Evolutionary conservation across 2,888 invertebrate species (phyloP).

Genomic region (Acanthosepion pharaonis): DNA sequence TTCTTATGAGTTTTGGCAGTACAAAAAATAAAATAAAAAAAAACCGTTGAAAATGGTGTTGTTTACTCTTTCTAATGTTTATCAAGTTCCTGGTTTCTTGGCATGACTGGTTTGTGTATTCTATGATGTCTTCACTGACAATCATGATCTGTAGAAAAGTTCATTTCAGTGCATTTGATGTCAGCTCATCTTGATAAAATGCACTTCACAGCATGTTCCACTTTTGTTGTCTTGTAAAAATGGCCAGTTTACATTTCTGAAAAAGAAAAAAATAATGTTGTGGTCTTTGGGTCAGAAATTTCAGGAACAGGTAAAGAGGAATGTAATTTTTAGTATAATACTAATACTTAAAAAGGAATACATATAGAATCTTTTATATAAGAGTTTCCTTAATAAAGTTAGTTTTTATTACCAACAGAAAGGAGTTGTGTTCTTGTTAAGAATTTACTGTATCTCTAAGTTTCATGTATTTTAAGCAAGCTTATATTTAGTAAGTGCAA

Average conservation of each 20-base stretch:
- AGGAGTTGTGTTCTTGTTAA: too few relatives aligned
- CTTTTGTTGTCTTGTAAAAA: background rate
- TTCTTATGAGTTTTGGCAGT: background rate
- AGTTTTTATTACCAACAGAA: too few relatives aligned
- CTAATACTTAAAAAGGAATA: too few relatives aligned
- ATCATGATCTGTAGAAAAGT: background rate
- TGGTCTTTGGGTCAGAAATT: background rate
- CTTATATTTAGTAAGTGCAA: too few relatives aligned
- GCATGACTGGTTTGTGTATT: background rate
- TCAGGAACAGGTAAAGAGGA: background rate
- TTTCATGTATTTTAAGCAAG: too few relatives aligned
- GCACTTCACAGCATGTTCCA: background rate
- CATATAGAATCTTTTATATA: too few relatives aligned
- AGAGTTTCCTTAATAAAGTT: too few relatives aligned
- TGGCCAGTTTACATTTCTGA: background rate
- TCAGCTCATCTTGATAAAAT: background rate
- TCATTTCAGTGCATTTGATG: background rate
- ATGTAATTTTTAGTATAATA: too few relatives aligned
- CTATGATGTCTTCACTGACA: background rate
- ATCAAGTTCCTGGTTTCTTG: background rate
- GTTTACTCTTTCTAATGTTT: background rate
- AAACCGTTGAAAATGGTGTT: background rate
- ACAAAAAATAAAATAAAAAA: background rate
- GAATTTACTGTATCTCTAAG: too few relatives aligned
- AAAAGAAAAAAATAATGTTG: background rate